Conservation (phyloP, 2,888 invertebrate species). For the Drosophila neotestacea region DNA sequence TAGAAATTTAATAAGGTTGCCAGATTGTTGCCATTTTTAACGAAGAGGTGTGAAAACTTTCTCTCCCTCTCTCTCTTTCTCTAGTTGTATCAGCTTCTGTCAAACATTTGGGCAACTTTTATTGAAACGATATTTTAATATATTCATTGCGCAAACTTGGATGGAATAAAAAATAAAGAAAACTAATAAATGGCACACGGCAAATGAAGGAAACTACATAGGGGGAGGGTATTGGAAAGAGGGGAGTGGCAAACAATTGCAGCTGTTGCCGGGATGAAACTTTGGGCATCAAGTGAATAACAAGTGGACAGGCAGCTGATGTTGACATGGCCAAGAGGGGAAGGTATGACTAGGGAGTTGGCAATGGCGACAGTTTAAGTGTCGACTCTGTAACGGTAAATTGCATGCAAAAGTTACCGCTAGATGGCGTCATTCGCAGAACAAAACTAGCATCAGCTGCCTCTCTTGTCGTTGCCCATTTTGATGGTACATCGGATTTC, state of each 20-base stretch:
- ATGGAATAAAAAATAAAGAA: slow-evolving; percentile 8
- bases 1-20: slow-evolving; percentile 60
- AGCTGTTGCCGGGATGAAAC: slow-evolving; percentile 69
- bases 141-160: slow-evolving; percentile 69
- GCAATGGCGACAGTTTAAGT: slow-evolving; percentile 53
- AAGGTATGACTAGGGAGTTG: neutral
- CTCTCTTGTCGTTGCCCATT: slow-evolving; percentile 18
- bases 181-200: slow-evolving; percentile 37
- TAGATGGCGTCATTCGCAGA: slow-evolving; percentile 61
- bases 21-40: slow-evolving; percentile 26
- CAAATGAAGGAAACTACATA: slow-evolving; percentile 16
- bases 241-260: slow-evolving; percentile 46
- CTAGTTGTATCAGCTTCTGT: slow-evolving; percentile 25
- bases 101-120: slow-evolving; percentile 41
- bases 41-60: neutral
- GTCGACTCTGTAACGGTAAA: slow-evolving; percentile 62
- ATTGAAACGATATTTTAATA: slow-evolving; percentile 70
- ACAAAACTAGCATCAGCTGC: slow-evolving; percentile 53
- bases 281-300: slow-evolving; percentile 71
- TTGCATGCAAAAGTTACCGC: slow-evolving; percentile 62
- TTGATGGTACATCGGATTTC: slow-evolving; percentile 5
- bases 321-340: slow-evolving; percentile 53
- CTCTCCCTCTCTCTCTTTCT: neutral
- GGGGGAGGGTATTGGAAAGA: neutral
- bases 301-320: slow-evolving; percentile 74